Evolutionary conservation across 2,888 invertebrate genomes (phyloP), one percentile per base, ranked within the genome.

Genomic region (Leptopilina syphax): DNA sequence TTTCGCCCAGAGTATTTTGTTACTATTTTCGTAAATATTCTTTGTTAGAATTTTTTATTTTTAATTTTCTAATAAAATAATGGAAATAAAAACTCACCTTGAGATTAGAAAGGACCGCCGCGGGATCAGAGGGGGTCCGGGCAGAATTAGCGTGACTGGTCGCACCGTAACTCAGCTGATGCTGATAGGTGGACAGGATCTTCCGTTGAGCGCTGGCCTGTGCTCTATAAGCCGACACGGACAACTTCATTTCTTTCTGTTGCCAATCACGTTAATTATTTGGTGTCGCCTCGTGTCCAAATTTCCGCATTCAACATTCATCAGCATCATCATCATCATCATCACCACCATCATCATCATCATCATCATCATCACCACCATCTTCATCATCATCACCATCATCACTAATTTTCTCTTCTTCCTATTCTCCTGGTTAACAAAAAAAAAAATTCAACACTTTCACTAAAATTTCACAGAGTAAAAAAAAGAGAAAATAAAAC

Each of bases 141-240:
- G 89, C 87, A 85, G 91, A 88, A 85, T 90, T 86, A 81, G 89
- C 89, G 86, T 91, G 91, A 85, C 86, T 89, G 81, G 91, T 91
- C 73, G 92, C 91, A 83, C 92, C 96, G 94, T 96, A 96, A 92
- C 95, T 95, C 88, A 95, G 93, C 92, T 95, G 94, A 92, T 95
- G 95, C 89, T 95, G 95, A 93, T 95, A 95, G 89, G 95, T 96
- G 89, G 95, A 95, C 91, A 97, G 94, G 90, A 97, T 96, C 93
- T 97, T 97, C 93, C 96, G 96, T 92, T 97, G 96, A 92, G 97
- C 97, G 86, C 96, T 96, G 92, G 97, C 96, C 93, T 97, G 97
- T 91, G 97, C 97, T 92, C 97, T 95, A 92, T 96, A 97, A 90
- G 97, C 97, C 90, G 96, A 96, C 90, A 97, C 97, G 92, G 96